phyloP scores from a whole-genome alignment of 1,140 invertebrate species.

The Drosophila triauraria region DNA sequence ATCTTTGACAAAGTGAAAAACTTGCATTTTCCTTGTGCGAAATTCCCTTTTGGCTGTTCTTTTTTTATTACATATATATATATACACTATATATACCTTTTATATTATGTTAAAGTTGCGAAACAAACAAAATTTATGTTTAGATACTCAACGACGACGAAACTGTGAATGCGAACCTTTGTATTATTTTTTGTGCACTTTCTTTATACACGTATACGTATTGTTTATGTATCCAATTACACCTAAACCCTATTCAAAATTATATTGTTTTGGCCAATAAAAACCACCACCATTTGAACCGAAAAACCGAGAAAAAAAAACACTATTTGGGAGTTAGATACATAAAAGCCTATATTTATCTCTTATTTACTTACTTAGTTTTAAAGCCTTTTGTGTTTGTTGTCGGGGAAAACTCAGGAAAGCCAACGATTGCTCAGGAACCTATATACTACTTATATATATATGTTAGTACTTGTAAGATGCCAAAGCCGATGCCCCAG shows the following conservation, averaged over 20 bases:
- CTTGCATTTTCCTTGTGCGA: slow-evolving; percentile 73
- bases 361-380: background rate
- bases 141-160: slow-evolving; percentile 50
- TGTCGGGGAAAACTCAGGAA: slow-evolving; percentile 22
- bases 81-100: slow-evolving; percentile 34
- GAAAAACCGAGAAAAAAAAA: slow-evolving; percentile 32
- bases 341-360: slow-evolving; percentile 11
- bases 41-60: slow-evolving; percentile 82
- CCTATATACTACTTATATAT: slow-evolving; percentile 1
- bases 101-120: slow-evolving; percentile 28
- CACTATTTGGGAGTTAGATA: slow-evolving; percentile 16
- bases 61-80: slow-evolving; percentile 54
- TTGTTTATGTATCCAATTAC: slow-evolving; percentile 62
- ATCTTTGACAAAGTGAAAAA: slow-evolving; percentile 68
- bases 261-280: slow-evolving; percentile 54
- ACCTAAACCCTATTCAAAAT: slow-evolving; percentile 66
- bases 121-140: slow-evolving; percentile 76
- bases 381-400: slow-evolving; percentile 17
- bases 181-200: slow-evolving; percentile 79
- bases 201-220: slow-evolving; percentile 45
- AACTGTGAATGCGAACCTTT: slow-evolving; percentile 78
- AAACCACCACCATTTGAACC: slow-evolving; percentile 35
- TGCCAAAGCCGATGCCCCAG: slow-evolving; percentile 14
- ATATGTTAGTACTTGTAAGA: slow-evolving; percentile 14
- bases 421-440: slow-evolving; percentile 22